Base-by-base conservation (phyloP, 2,113 vertebrate species). In the Ophthalmolycus amberensis region DNA sequence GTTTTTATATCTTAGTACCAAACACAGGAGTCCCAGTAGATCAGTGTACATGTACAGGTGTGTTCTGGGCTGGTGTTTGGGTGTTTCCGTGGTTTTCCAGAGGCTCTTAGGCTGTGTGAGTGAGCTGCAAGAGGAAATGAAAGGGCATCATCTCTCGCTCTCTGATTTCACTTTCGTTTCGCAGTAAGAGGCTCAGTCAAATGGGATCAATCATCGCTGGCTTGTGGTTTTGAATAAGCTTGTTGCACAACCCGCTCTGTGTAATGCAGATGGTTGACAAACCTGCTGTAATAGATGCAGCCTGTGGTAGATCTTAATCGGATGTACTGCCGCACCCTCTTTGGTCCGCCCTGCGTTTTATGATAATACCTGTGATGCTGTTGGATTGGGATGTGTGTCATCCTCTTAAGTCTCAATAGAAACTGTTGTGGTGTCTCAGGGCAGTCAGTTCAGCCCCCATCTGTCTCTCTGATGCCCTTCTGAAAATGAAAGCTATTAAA, bases 91-190 rank as follows among this genome's bases (percentile, higher is more conserved):
- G 2, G 38, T 38, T 34, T 34, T 34, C 34, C 34, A 34, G 37
- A 6, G 7, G 12, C 16, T 29, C 16, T 50, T n/a, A 37, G 29
- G 3, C 15, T 29, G 29, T 29, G 29, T 29, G 29, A 3, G 29
- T 29, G 29, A 29, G n/a, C 10, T 42, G 20, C 29, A 7, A 8
- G 34, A 1, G 1, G 59, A 87, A 85, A 81, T 72, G 67, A 86
- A 84, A 84, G 5, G 1, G 3, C 22, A 1, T 62, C 4, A n/a
- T 42, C 40, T 58, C 34, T 37, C 1, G 3, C 1, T 20, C 1
- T 44, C 11, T 10, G 1, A 1, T 63, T 67, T 78, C 4, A 75
- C 46, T 86, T 88, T 86, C 77, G 54, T 85, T 85, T 90, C 65
- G 34, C 54, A 22, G 1, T 12, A 82, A 82, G 2, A 60, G 60